Evolutionary conservation across 2,797 vertebrate genomes (phyloP), one percentile per base, ranked within the genome.

Genomic region (Lindbergichthys nudifrons): DNA sequence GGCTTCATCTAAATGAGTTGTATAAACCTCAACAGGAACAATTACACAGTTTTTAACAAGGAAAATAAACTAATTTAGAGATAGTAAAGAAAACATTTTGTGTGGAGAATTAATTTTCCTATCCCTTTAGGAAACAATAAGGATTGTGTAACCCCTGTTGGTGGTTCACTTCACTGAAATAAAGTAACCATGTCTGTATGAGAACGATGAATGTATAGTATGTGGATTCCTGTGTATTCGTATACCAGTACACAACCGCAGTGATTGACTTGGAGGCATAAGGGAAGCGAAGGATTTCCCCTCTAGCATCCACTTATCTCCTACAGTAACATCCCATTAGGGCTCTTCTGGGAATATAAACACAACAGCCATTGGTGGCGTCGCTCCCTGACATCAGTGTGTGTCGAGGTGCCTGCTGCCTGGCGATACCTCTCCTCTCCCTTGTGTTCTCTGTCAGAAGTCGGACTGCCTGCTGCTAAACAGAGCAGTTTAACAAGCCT

Each of bases 401-500:
- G 73, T 69, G 79, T 62, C 12, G 16, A 21, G 41, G 59, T 61
- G 82, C 70, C 47, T 71, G 73, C 65, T 61, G 76, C 47, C 77
- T 81, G 81, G 71, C 56, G 65, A 85, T 83, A 75, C 80, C 75
- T 77, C 85, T 71, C 56, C 60, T 77, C 81, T 87, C 88, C 74
- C 82, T 23, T 43, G 80, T 86, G 86, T 82, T 83, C 51, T 74
- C 88, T 68, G 82, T 82, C 80, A 75, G 81, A 26, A 16, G 67
- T 66, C 23, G 51, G 71, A 81, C 84, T 85, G 82, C 89, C 87
- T 90, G 87, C 89, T 87, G 85, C 87, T 91, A 88, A 91, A 93
- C 91, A 92, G 86, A 87, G 84, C 89, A 87, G 86, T 90, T 92
- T 89, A 94, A 92, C 88, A 81, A 69, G 68, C 78, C 90, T 91